Evolutionary conservation across 2,888 invertebrate genomes (phyloP), one percentile per base, ranked within the genome.

Genomic region (Ctena decussata): DNA sequence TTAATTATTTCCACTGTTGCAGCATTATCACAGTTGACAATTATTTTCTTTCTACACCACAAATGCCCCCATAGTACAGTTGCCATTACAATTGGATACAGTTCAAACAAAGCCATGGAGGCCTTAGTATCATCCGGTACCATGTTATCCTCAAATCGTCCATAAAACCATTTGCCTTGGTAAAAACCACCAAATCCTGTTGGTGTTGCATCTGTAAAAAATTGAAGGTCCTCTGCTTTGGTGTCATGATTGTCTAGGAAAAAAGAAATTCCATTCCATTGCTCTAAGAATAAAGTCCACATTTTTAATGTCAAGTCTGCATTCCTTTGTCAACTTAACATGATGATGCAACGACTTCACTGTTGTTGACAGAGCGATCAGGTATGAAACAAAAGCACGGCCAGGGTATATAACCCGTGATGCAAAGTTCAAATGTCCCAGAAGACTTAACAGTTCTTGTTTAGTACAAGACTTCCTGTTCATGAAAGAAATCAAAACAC

Each of bases 361-460:
- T 18, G 71, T 80, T 1, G 72, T 41, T 30, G 83, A 74, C 44
- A 89, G 60, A 12, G 21, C 15, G 15, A 80, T 44, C 11, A 89
- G 82, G 32, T 86, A 84, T n/a, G 86, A 81, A 12, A 86, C 77
- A 69, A 89, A 88, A 32, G 81, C 65, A 27, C 85, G 32, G 32
- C 86, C 85, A 3, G 81, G 86, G 27, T 71, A 30, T 8, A 88
- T 65, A 2, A 88, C 88, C 44, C 79, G 27, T 35, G 69, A 37
- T 5, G 87, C 79, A 35, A 82, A 84, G 27, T 84, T 85, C 1
- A 87, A 30, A 37, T 87, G 82, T n/a, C 87, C 82, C 37, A 84
- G 27, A 1, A 82, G 60, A 24, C 70, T 72, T 2, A 82, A 57
- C 0, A 87, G 39, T 70, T 87, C 82, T 32, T 74, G 46, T 57